Evolutionary conservation across 2,113 vertebrate genomes (phyloP), one percentile per base, ranked within the genome.

Genomic region (Mystacornis crossleyi): DNA sequence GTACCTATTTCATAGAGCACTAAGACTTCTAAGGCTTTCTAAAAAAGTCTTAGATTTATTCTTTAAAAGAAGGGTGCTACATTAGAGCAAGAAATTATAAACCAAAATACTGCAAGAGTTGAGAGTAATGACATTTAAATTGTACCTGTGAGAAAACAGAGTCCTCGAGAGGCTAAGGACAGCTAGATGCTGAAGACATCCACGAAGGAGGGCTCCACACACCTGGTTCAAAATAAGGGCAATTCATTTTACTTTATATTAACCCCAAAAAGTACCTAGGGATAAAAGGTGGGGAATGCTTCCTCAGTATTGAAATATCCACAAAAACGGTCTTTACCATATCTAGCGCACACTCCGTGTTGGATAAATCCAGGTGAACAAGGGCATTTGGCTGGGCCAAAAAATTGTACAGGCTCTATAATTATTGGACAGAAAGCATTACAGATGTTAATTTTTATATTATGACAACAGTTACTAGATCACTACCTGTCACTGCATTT

Each of bases 81-180:
- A 33, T 1, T 1, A 87, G 6, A 20, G 3, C 31, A 86, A 82
- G 18, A 55, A 74, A 34, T 43, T 28, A 69, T 26, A 50, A n/a
- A 31, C 15, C 10, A 88, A 43, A 20, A 8, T 29, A 78, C 2
- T 72, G 18, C 18, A 85, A 6, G 51, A 81, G 10, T 18, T 94
- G 19, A 77, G n/a, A 62, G 25, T 24, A 86, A 64, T 20, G 34
- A 57, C 36, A 89, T 50, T 87, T 40, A 54, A 92, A 73, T 9
- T 72, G 31, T 98, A 99, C 99, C 99, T 99, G 98, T 99, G 98
- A 91, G 98, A 99, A 98, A 99, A 99, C 51, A 99, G 97, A 1
- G 98, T 98, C 97, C 98, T 99, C 55, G 99, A 99, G 94, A 99
- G 98, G 97, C 99, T 99, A 81, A 99, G 98, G 78, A 99, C 98